These are phyloP conservation scores for Thryonomys swinderianus DNA, from an alignment of 2,113 vertebrate genomes.

Conservation along the genomic window DNA sequence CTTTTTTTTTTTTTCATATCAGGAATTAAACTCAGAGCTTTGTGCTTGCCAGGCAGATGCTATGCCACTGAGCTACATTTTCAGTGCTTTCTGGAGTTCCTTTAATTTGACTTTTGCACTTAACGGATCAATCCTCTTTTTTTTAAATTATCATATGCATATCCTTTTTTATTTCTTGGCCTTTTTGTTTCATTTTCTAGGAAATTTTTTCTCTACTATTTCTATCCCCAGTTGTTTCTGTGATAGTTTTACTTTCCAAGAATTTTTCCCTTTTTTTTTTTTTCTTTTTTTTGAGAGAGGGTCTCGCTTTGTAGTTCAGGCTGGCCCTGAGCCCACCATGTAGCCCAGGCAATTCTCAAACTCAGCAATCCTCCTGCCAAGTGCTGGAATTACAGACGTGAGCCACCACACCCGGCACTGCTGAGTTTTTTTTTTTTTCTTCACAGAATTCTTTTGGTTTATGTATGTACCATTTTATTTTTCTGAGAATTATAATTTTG, in stretches of 20 bases:
- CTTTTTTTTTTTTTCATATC: not conserved
- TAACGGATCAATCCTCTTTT: not conserved
- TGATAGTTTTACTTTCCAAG: conserved; percentile 11
- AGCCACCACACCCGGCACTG: too few species aligned
- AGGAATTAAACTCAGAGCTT: too few species aligned
- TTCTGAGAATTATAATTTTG: not conserved
- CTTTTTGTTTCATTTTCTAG: not conserved
- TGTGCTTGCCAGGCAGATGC: too few species aligned
- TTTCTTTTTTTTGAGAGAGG: not conserved
- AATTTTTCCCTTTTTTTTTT: conserved; percentile 25
- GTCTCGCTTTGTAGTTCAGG: too few species aligned
- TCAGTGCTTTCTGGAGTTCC: not conserved
- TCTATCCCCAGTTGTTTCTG: not conserved
- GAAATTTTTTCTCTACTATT: not conserved
- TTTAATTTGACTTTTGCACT: not conserved
- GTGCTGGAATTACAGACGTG: too few species aligned
- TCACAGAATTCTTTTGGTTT: not conserved
- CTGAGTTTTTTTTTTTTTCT: conserved; percentile 22
- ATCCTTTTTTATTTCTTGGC: not conserved
- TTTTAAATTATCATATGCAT: not conserved
- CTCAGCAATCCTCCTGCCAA: too few species aligned
- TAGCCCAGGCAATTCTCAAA: too few species aligned
- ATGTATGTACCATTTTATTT: not conserved
- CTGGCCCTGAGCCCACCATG: too few species aligned
- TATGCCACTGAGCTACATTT: too few species aligned